Evolutionary conservation across 2,113 vertebrate species (phyloP), one percentile per base, ranked within the genome.

Genomic region (Daphoenositta chrysoptera): DNA sequence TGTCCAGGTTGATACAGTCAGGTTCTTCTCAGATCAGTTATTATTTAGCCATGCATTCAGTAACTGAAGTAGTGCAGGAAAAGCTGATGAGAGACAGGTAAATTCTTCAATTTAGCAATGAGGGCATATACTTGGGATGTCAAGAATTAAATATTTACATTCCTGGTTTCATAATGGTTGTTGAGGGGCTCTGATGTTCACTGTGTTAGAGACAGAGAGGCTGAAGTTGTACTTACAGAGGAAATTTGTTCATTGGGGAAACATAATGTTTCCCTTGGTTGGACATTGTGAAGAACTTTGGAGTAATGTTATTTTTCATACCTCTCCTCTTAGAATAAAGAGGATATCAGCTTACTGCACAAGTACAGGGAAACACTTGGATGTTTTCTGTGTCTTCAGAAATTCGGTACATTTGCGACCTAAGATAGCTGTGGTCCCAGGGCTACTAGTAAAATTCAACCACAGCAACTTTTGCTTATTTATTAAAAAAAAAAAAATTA

Each of bases 1-100:
- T 2, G 2, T 58, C 28, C 9, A 7, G 10, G 17, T 48, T 45
- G 1, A 0, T 83, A 24, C 19, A 40, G 27, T 48, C 12, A 24
- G 35, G 9, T 11, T 45, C 11, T 66, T 54, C 37, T 81, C 37
- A 53, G 27, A 24, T 73, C 44, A 44, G 16, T 57, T 83, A 6
- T 35, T 89, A 18, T 17, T 81, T 58, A 57, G 9, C 11, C 15
- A 12, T 51, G 17, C 13, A 24, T 51, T 42, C 68, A 51, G 2
- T 30, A 42, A 24, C 64, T 60, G 63, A 64, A 80, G 15, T 30
- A 76, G 27, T 1, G 0, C 15, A 53, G 48, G 19, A 51, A 44
- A 31, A 69, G 19, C 14, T 44, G 18, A 4, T 44, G 28, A 60
- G 26, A 56, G 44, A 23, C 11, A 18, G 17, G 16, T 45, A 31